phyloP scores from a whole-genome alignment of 2,888 invertebrate genomes.

The Troides aeacus region DNA sequence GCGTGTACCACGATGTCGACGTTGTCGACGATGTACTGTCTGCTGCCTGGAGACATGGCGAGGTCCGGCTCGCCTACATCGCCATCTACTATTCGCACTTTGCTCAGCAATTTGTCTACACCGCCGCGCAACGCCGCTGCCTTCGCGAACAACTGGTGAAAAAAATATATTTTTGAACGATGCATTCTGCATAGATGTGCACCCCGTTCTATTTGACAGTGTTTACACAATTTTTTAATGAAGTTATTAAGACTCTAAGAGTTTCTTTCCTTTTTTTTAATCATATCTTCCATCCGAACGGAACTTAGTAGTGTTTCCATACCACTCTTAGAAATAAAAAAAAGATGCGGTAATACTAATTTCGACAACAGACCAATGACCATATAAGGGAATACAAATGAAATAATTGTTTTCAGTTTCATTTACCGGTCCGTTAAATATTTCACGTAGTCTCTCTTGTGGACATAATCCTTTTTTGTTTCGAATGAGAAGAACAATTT shows the following conservation, averaged over 20 bases:
- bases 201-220: no score
- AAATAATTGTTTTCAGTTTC: background rate
- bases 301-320: no score
- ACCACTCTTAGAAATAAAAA: background rate
- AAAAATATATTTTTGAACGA: background rate
- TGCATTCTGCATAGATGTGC: no score
- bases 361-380: background rate
- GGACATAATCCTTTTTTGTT: conserved; percentile 88
- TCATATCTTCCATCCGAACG: no score
- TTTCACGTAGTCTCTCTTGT: conserved; percentile 83
- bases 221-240: no score
- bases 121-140: conserved; percentile 82
- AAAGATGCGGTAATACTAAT: background rate
- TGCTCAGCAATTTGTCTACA: conserved; percentile 78
- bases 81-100: conserved; percentile 86
- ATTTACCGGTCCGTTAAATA: conserved; percentile 87
- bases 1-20: conserved; percentile 92
- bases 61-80: conserved; percentile 85
- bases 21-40: conserved; percentile 82
- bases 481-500: conserved; percentile 88
- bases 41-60: conserved; percentile 84
- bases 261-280: no score
- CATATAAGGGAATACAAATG: background rate
- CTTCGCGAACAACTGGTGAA: conserved; percentile 86
- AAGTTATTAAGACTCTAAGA: no score